A percentile compares a stretch with the other conserved stretches of the same genome.
These are phyloP conservation scores for Dendrophyllia cribrosa DNA, from an alignment of 64 coral and sea anemone genomes.

Conservation along the genomic window DNA sequence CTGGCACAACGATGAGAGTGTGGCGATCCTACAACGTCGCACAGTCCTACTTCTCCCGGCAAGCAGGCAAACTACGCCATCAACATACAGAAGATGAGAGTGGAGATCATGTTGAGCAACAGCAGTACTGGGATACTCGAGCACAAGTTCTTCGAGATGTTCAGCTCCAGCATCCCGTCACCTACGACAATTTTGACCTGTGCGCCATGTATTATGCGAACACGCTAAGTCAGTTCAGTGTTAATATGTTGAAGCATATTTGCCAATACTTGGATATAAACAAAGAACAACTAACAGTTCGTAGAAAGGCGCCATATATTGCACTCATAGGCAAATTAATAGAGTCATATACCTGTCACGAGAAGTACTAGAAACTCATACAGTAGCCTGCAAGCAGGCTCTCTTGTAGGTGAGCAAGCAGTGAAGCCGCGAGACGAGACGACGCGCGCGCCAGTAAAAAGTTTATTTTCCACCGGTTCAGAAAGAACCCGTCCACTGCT, in stretches of 20 bases:
- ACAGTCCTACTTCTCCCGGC: neutral
- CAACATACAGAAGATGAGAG: neutral
- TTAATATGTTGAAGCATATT: neutral
- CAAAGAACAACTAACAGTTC: neutral
- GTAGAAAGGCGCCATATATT: neutral
- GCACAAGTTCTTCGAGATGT: neutral
- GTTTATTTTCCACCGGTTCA: too few relatives aligned
- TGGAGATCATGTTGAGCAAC: neutral
- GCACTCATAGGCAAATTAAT: neutral
- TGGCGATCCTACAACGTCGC: conserved; percentile 4
- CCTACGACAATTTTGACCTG: neutral
- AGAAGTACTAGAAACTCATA: neutral
- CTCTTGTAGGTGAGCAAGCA: too few relatives aligned
- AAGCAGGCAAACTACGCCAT: neutral
- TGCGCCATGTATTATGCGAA: neutral
- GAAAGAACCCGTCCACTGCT: too few relatives aligned
- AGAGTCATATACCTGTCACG: neutral
- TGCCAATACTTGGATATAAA: neutral
- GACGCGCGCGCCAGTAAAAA: too few relatives aligned
- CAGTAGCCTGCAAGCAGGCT: neutral
- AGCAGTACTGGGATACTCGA: neutral
- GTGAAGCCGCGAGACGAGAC: too few relatives aligned
- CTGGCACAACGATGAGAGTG: neutral
- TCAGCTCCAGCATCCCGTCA: conserved; percentile 1
- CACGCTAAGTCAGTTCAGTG: neutral